Evolutionary conservation across 2,113 vertebrate genomes (phyloP).

Genomic region (Hemiscyllium ocellatum): DNA sequence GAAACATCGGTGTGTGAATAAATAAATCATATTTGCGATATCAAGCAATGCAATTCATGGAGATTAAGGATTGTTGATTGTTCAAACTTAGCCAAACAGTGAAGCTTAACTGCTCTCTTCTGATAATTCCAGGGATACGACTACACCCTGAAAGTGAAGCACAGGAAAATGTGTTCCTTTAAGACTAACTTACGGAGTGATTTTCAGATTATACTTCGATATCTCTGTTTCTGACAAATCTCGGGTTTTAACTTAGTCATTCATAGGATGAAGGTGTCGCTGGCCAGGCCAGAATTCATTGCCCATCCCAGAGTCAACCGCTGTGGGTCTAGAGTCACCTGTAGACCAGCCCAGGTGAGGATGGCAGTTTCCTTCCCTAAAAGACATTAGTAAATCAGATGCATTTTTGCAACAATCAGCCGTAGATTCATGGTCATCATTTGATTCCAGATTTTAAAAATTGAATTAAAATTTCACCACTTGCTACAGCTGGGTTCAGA

Average conservation of each 20-base stretch:
- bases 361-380: too few species aligned
- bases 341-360: too few species aligned
- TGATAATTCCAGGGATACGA: background rate
- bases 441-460: too few species aligned
- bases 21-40: background rate
- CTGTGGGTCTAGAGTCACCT: too few species aligned
- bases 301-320: too few species aligned
- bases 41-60: background rate
- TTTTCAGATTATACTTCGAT: background rate
- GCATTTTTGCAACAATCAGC: too few species aligned
- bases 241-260: background rate
- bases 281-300: too few species aligned
- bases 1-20: background rate
- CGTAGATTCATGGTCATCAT: too few species aligned
- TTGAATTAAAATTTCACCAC: too few species aligned
- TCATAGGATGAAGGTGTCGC: too few species aligned
- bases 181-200: background rate
- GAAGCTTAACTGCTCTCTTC: background rate
- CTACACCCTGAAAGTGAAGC: background rate
- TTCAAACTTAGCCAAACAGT: background rate
- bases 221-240: background rate
- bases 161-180: background rate
- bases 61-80: background rate
- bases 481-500: too few species aligned
- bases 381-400: too few species aligned